Evolutionary conservation across 2,888 invertebrate species (phyloP).

Genomic region (Meteorus colon): DNA sequence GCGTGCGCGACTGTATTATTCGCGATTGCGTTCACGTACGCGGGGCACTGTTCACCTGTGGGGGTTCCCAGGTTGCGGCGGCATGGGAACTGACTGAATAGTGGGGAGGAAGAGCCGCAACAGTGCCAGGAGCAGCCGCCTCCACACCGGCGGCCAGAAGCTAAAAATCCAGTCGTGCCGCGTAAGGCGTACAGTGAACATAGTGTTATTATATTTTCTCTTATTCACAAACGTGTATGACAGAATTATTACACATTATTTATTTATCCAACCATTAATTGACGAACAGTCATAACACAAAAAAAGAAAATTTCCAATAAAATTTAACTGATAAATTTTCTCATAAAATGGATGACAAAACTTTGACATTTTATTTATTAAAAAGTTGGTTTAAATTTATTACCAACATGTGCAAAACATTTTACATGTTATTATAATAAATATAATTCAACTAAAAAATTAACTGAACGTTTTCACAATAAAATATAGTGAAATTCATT

Average conservation of each 20-base stretch:
- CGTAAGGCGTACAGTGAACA: constrained; percentile 65
- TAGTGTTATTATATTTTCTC: constrained; percentile 37
- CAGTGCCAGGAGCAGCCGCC: constrained; percentile 52
- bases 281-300: not conserved
- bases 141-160: constrained; percentile 62
- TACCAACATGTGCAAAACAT: not conserved
- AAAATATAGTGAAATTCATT: not conserved
- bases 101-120: constrained; percentile 31
- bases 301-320: not conserved
- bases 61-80: constrained; percentile 43
- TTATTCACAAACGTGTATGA: not conserved
- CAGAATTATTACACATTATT: not conserved
- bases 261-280: not conserved
- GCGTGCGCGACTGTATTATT: constrained; percentile 22
- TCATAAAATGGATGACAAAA: not conserved
- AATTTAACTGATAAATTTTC: not conserved
- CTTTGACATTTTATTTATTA: not conserved
- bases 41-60: constrained; percentile 30
- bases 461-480: no score
- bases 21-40: constrained; percentile 51
- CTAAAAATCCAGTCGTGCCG: constrained; percentile 63
- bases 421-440: not conserved
- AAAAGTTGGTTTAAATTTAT: not conserved
- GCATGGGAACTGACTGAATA: constrained; percentile 34
- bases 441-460: not conserved